Base-by-base conservation (phyloP, 2,797 vertebrate genomes). In the Xenops minutus region DNA sequence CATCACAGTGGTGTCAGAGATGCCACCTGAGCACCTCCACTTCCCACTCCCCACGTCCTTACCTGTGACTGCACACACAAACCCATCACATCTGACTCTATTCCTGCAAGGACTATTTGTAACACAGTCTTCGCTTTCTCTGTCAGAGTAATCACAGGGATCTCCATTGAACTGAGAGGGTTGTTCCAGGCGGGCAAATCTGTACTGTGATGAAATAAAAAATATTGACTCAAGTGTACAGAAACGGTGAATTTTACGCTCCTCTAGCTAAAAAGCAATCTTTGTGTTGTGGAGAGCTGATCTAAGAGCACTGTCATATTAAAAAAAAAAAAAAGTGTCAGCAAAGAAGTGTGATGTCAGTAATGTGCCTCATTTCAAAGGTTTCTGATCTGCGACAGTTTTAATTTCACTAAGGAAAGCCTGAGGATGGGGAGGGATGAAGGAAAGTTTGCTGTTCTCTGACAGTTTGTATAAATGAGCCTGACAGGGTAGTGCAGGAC, bases 91-190 rank as follows among this genome's bases (percentile, higher is more conserved):
- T 27, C 95, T 85, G 48, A 94, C 72, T 23, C 96, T 93, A 48
- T 32, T 98, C 95, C 98, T 96, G 94, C 99, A 99, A 6, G 96
- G 97, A 83, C 96, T 98, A 74, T 62, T 98, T 41, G 98, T 68
- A 7, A 79, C 88, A 68, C 99, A 99, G 43, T 93, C 72, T 96
- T 99, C 98, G 10, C 97, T 97, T 93, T 99, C 98, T 59, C 96
- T 98, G 96, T 98, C 99, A 3, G 98, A 62, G 74, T 88, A 83
- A 69, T 97, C 91, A 84, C 99, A 99, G 0, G 92, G 95, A 32
- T 99, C 98, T 68, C 99, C 99, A 12, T 96, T 93, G 85, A 99
- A 99, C 97, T 99, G 98, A 95, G 99, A 98, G 2, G 98, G 98
- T 84, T 88, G 98, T 41, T 97, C 95, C 96, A 99, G 97, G 78